These are phyloP conservation scores for Uropetala carovei DNA, from an alignment of 2,888 invertebrate species.

Conservation along the genomic window DNA sequence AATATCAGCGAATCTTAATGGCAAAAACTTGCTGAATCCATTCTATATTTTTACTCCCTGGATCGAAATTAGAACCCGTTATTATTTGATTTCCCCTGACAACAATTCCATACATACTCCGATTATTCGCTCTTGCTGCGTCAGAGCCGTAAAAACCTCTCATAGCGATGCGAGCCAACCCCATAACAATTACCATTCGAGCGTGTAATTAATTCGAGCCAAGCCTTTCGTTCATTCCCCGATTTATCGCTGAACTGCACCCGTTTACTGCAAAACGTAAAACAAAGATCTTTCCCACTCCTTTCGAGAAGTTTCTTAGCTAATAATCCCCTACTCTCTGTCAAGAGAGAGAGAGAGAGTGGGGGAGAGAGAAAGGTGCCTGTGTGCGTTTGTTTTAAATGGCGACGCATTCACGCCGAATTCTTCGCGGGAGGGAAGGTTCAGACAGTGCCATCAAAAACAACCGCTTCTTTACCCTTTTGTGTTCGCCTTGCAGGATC, in stretches of 20 bases:
- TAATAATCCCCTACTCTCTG: background rate
- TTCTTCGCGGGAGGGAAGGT: background rate
- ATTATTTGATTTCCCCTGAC: background rate
- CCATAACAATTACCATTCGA: background rate
- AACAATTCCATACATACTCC: background rate
- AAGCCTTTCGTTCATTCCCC: background rate
- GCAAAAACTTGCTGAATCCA: too few species aligned
- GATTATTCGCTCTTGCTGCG: background rate
- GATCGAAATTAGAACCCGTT: background rate
- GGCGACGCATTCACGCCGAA: slow-evolving; percentile 3
- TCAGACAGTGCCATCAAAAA: slow-evolving; percentile 2
- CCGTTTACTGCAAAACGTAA: background rate
- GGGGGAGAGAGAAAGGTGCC: background rate
- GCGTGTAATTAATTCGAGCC: background rate
- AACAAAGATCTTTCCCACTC: background rate
- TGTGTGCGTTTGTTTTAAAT: background rate
- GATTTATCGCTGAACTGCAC: background rate
- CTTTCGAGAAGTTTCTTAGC: background rate
- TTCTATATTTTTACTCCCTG: too few species aligned
- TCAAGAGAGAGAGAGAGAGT: too few species aligned
- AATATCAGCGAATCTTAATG: too few species aligned
- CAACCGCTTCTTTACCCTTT: background rate
- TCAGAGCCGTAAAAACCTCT: background rate
- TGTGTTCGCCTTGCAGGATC: slow-evolving; percentile 1
- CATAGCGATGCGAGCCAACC: background rate